A percentile compares a stretch with the other conserved stretches of the same genome.
These are phyloP conservation scores for Diprion similis DNA, from an alignment of 1,140 invertebrate genomes.

Conservation along the genomic window DNA sequence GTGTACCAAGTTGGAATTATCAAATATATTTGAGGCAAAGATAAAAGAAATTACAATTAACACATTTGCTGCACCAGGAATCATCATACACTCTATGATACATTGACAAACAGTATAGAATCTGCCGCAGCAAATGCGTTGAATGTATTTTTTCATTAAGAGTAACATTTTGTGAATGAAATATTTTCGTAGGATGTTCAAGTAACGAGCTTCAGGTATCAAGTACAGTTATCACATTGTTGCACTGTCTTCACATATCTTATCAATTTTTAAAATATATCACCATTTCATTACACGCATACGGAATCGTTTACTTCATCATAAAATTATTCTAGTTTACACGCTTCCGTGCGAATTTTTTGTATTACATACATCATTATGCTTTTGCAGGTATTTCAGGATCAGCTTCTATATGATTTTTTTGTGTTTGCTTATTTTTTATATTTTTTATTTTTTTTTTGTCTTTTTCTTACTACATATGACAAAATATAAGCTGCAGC, in stretches of 20 bases:
- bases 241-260: conserved; percentile 33
- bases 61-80: no score
- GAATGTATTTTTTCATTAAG: neutral
- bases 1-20: neutral
- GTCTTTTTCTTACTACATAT: neutral
- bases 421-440: neutral
- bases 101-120: no score
- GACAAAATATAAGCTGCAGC: conserved; percentile 16
- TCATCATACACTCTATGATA: no score
- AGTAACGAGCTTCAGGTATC: conserved; percentile 30
- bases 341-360: no score
- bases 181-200: conserved; percentile 9
- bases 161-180: neutral
- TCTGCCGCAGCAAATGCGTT: neutral
- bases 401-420: neutral
- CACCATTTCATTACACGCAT: neutral
- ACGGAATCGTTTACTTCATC: no score
- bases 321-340: no score
- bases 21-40: neutral
- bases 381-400: neutral
- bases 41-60: neutral
- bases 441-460: neutral
- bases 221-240: conserved; percentile 45
- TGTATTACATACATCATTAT: neutral
- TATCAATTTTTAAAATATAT: neutral